Base-by-base conservation (phyloP, 2,888 invertebrate genomes). In the Archips crataeganus region DNA sequence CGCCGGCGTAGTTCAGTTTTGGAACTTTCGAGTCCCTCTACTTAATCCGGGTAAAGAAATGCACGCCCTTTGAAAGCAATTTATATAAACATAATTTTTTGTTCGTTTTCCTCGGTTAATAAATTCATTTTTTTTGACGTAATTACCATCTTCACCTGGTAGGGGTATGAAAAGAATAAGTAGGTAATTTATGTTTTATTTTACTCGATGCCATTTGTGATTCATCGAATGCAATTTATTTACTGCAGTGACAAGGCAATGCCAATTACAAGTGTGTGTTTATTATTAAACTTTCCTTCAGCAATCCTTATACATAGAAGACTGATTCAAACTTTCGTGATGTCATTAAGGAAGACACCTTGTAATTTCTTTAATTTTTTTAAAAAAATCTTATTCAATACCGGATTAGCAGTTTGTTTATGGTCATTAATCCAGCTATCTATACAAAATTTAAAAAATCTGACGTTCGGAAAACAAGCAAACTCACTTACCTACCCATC, bases 241-340 rank as follows among this genome's bases (percentile, higher is more conserved):
- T 79, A 71, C 80, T 78, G 79, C 77, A 78, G 77, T 79, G 83
- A 85, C 84, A 85, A 80, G 79, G 85, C 85, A 87, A 88, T 86
- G 83, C 79, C 82, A 84, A 81, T 83, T 83, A 82, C 77, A 77
- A 79, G 79, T 79, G 80, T 79, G 80, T 81, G 77, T 82, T 81
- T 82, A 80, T 81, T 84, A 83, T 83, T 77, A 80, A 78, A 80
- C 80, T 83, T 84, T 81, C 81, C 85, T 84, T 84, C 82, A 76
- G 74, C 79, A 76, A 75, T 81, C 87, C 85, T 79, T 87, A 84
- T 82, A 85, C 51, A 36, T 42, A 47, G 79, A 77, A 76, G 71
- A 78, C 79, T 82, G 82, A 84, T 83, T 82, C 83, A 84, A 84
- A 82, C 15, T 45, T 62, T 23, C 23, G 23, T 45, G 11, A 62